Evolutionary conservation across 1,140 invertebrate genomes (phyloP), one percentile per base, ranked within the genome.

Genomic region (Trissolcus basalis): DNA sequence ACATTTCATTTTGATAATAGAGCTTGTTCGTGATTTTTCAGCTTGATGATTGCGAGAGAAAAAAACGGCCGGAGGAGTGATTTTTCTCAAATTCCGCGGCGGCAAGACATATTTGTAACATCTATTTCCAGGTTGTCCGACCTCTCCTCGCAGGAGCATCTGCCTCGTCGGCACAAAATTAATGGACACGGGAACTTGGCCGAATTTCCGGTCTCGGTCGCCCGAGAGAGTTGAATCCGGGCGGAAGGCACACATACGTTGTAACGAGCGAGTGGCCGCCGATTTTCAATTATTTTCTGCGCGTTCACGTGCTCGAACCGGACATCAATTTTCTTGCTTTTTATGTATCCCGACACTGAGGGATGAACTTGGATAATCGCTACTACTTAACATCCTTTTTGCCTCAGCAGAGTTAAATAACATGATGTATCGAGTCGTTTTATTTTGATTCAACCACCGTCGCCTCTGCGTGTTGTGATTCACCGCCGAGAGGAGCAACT

Each of bases 271-370:
- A 32, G 44, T 49, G 60, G 19, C 19, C 19, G 48, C 59, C 49
- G 59, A 78, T 70, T 78, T 78, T 78, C 65, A 70, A 78, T 73
- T 78, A 65, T 71, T 71, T 68, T 63, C 51, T 39, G 65, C 53
- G 32, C 56, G 39, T 54, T 63, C 41, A 35, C 45, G 51, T 71
- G 47, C 48, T 67, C 15, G 27, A 27, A 49, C n/a, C 55, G 45
- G 45, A 75, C 63, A 71, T 71, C 70, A 65, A 63, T 69, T 77
- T 76, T 50, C 45, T 50, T 63, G 12, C 59, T 49, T 64, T 67
- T 67, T 61, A 39, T 56, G 19, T 14, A 63, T 51, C 33, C 47
- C 19, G 58, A 58, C 51, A 43, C 56, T 55, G 56, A 61, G 36
- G 13, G 58, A 61, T 61, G 55, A 56, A 39, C 19, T 12, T 9